Evolutionary conservation across 2,888 invertebrate genomes (phyloP).

Genomic region (Andrena hattorfiana): DNA sequence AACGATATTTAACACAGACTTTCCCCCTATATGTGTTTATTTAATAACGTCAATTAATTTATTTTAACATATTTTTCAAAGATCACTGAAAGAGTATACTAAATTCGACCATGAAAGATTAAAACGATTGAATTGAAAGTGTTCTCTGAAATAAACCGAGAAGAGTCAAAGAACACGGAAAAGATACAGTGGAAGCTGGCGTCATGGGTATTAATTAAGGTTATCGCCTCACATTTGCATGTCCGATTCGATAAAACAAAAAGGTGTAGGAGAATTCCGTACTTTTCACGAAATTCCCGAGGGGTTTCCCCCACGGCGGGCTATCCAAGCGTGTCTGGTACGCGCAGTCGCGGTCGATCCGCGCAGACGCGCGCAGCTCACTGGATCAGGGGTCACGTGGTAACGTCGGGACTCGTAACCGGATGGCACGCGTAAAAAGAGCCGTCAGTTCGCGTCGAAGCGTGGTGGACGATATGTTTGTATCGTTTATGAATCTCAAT

Average conservation of each 20-base stretch:
- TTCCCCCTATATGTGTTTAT: too few species aligned
- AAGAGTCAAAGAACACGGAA: too few species aligned
- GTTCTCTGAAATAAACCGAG: too few species aligned
- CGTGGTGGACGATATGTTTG: not conserved
- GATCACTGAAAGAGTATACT: too few species aligned
- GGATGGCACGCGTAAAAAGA: not conserved
- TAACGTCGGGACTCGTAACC: not conserved
- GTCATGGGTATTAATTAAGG: too few species aligned
- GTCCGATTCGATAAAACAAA: not conserved
- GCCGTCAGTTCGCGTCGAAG: slow-evolving; percentile 43
- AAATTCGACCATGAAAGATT: too few species aligned
- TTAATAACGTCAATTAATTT: too few species aligned
- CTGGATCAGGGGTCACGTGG: slow-evolving; percentile 46
- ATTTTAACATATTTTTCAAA: too few species aligned
- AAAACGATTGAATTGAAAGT: too few species aligned
- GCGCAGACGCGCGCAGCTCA: not conserved
- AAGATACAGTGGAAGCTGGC: too few species aligned
- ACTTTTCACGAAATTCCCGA: slow-evolving; percentile 15
- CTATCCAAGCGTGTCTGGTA: not conserved
- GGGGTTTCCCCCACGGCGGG: slow-evolving; percentile 3
- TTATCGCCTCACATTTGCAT: too few species aligned
- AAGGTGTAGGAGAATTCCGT: not conserved
- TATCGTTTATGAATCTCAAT: slow-evolving; percentile 36
- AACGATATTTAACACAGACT: too few species aligned
- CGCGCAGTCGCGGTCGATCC: not conserved